A percentile compares a stretch with the other conserved stretches of the same genome.
These are phyloP conservation scores for Gerris lacustris DNA, from an alignment of 2,888 invertebrate species.

Conservation along the genomic window DNA sequence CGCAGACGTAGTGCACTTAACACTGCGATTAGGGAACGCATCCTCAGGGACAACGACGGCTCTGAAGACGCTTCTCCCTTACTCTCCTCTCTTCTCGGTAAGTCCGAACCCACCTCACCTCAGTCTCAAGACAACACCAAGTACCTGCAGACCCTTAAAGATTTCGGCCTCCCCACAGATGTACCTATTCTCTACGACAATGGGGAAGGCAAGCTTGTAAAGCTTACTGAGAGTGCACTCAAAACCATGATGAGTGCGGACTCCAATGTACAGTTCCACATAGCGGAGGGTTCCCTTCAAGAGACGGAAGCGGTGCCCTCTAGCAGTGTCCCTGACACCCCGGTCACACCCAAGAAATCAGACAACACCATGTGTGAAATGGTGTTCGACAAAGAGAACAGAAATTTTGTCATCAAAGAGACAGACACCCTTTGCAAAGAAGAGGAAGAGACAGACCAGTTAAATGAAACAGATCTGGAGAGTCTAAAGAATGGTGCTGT, in stretches of 20 bases:
- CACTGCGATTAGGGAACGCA: constrained; percentile 21
- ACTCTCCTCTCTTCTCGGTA: constrained; percentile 40
- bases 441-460: constrained; percentile 20
- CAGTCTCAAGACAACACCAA: constrained; percentile 35
- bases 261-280: constrained; percentile 28
- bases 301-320: constrained; percentile 1
- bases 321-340: not conserved
- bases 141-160: constrained; percentile 33
- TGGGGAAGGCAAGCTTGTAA: constrained; percentile 50
- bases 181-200: constrained; percentile 51
- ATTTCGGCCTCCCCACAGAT: constrained; percentile 37
- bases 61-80: constrained; percentile 25
- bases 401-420: constrained; percentile 16
- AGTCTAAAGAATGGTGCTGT: constrained; percentile 25
- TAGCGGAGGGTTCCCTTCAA: constrained; percentile 22
- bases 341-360: not conserved
- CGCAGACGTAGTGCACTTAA: constrained; percentile 24
- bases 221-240: constrained; percentile 51
- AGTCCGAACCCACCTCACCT: constrained; percentile 42
- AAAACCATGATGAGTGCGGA: constrained; percentile 26
- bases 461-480: constrained; percentile 27
- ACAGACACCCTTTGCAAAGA: constrained; percentile 20
- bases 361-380: constrained; percentile 9
- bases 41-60: constrained; percentile 35
- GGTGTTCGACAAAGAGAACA: constrained; percentile 18